Evolutionary conservation across 37 sponge, comb jelly and placozoan genomes (phyloP), one percentile per base, ranked within the genome.

Genomic region (Cladorhizidae sp.): DNA sequence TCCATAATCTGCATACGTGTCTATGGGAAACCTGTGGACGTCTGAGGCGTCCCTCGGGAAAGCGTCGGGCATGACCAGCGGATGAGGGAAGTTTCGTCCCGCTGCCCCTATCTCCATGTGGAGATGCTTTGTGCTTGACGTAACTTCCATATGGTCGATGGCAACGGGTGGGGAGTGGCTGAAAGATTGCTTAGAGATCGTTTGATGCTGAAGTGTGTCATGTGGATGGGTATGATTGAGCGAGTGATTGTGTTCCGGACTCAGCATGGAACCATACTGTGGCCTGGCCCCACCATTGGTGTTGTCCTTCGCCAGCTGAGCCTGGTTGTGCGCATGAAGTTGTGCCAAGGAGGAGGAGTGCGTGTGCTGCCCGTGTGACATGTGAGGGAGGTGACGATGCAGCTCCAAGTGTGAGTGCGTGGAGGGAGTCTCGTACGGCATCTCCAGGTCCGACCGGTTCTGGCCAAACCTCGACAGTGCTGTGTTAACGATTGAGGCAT

Each of bases 41-140:
- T 77, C 78, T 15, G 78, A 38, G 23, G 50, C 20, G 25, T 41
- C 63, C 54, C 70, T 43, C 20, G 54, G 41, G 58, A 67, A 81
- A 15, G 70, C 81, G 57, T 81, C 81, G 1, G 81, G 81, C 72
- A 81, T 72, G 35, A 77, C 78, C 8, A 77, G 40, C 9, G 65
- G 78, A 21, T 64, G 62, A 21, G 77, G 77, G 62, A 61, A 58
- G 42, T 74, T 56, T 12, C 57, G 57, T 3, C 57, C 57, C 25
- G 26, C 62, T 8, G 17, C 38, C 14, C 40, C 40, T 17, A 39
- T 40, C 32, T 15, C 67, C 17, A 17, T 17, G 36, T 65, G 67
- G 59, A 18, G 59, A 32, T 65, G 67, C 11, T 65, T 65, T 31
- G 67, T 31, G 31, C 67, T 65, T 15, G 67, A 31, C 33, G 35